These are phyloP conservation scores for Sebastes itinus DNA, from an alignment of 2,797 vertebrate species.

Conservation along the genomic window DNA sequence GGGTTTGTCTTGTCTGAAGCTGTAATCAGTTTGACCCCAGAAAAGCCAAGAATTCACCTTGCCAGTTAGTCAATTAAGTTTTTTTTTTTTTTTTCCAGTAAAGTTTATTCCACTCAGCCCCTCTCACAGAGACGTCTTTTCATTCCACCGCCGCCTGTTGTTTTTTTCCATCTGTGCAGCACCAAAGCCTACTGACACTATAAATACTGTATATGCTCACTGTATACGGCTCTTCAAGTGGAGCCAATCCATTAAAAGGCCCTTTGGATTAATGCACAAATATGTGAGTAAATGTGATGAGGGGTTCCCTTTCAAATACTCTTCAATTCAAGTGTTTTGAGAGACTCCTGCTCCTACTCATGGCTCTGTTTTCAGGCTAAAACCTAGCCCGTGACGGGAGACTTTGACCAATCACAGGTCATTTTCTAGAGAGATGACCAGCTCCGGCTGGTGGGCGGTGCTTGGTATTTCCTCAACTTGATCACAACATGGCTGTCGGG, in stretches of 20 bases:
- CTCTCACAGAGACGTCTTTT: constrained; percentile 77
- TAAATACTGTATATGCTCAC: constrained; percentile 42
- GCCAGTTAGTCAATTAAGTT: constrained; percentile 48
- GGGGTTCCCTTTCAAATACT: not conserved
- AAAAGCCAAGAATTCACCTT: constrained; percentile 33
- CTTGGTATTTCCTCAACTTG: too few species aligned
- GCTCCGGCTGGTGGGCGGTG: too few species aligned
- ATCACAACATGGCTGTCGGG: too few species aligned
- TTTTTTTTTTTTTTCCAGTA: constrained; percentile 59
- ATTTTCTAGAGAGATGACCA: too few species aligned
- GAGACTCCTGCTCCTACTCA: too few species aligned
- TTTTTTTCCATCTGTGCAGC: constrained; percentile 78
- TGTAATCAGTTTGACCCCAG: constrained; percentile 16
- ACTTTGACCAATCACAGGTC: too few species aligned
- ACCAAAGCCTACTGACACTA: constrained; percentile 56
- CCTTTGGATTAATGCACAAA: constrained; percentile 9
- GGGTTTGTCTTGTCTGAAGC: constrained; percentile 1
- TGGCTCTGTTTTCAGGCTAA: too few species aligned
- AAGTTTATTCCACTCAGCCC: constrained; percentile 61
- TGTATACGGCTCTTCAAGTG: constrained; percentile 14
- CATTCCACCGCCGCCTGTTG: constrained; percentile 70
- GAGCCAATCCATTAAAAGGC: constrained; percentile 4
- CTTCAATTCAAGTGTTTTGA: too few species aligned
- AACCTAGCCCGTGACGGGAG: too few species aligned
- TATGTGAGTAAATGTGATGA: not conserved